Conservation (phyloP, 2,113 vertebrate genomes). For the Amphiprion percula region DNA sequence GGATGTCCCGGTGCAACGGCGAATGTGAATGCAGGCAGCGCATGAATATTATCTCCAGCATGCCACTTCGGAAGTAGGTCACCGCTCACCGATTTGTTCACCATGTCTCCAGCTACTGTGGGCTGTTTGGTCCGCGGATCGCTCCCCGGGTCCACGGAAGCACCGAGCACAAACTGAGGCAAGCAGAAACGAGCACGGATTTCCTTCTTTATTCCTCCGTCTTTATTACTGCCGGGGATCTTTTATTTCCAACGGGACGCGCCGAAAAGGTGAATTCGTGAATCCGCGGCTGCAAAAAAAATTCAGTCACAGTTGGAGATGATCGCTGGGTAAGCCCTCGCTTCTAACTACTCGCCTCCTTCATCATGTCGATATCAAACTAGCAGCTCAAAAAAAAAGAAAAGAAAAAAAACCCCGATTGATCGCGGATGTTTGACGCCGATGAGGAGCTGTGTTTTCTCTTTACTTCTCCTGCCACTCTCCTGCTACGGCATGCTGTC, state of each 20-base stretch:
- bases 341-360: conserved; percentile 50
- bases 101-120: conserved; percentile 73
- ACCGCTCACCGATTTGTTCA: conserved; percentile 78
- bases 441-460: conserved; percentile 31
- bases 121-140: conserved; percentile 65
- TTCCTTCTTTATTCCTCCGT: not conserved
- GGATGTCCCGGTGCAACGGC: conserved; percentile 77
- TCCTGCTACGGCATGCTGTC: conserved; percentile 72
- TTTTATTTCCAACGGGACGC: conserved; percentile 57
- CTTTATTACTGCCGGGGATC: not conserved
- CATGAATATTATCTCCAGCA: conserved; percentile 81
- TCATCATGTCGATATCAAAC: conserved; percentile 19
- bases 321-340: conserved; percentile 29
- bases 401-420: conserved; percentile 8
- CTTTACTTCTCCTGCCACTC: conserved; percentile 52
- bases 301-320: conserved; percentile 62
- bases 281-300: conserved; percentile 49
- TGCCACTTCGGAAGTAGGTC: conserved; percentile 85
- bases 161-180: conserved; percentile 35
- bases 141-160: conserved; percentile 38
- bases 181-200: conserved; percentile 3
- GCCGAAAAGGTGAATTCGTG: conserved; percentile 59
- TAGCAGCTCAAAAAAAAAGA: conserved; percentile 7
- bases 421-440: conserved; percentile 38
- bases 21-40: conserved; percentile 76